Conservation (phyloP, 2,113 vertebrate species). For the Mystacornis crossleyi region DNA sequence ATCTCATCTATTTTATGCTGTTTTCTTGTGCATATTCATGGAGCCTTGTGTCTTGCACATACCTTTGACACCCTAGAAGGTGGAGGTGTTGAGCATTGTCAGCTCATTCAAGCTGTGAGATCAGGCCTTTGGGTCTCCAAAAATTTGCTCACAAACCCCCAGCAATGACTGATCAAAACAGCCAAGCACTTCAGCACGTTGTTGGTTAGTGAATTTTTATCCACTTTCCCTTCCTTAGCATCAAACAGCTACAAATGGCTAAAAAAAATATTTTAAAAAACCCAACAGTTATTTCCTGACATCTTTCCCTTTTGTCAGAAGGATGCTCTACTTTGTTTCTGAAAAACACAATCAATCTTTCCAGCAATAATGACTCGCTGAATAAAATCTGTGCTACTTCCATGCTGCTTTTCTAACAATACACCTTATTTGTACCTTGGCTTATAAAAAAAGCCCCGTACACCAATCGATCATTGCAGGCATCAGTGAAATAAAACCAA, state of each 20-base stretch:
- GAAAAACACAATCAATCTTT: constrained; percentile 5
- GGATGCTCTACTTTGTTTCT: not conserved
- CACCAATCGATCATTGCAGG: constrained; percentile 14
- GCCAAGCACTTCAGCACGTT: not conserved
- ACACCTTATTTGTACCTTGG: not conserved
- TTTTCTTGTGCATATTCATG: not conserved
- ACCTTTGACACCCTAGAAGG: not conserved
- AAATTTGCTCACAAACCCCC: not conserved
- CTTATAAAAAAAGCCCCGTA: not conserved
- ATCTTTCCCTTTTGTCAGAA: not conserved
- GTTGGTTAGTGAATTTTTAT: not conserved
- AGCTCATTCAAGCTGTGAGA: not conserved
- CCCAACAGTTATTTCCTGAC: not conserved
- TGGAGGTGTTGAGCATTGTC: not conserved
- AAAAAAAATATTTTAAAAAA: not conserved
- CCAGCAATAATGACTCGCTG: not conserved
- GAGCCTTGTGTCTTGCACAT: not conserved
- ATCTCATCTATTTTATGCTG: not conserved
- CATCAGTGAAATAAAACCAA: constrained; percentile 32
- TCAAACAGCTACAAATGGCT: not conserved
- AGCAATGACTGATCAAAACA: not conserved
- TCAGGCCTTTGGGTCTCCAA: not conserved
- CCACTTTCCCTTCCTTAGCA: not conserved
- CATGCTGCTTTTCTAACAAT: not conserved
- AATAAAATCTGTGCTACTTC: constrained; percentile 26